Conservation (phyloP, 2,888 invertebrate species). For the Eupithecia subumbrata region DNA sequence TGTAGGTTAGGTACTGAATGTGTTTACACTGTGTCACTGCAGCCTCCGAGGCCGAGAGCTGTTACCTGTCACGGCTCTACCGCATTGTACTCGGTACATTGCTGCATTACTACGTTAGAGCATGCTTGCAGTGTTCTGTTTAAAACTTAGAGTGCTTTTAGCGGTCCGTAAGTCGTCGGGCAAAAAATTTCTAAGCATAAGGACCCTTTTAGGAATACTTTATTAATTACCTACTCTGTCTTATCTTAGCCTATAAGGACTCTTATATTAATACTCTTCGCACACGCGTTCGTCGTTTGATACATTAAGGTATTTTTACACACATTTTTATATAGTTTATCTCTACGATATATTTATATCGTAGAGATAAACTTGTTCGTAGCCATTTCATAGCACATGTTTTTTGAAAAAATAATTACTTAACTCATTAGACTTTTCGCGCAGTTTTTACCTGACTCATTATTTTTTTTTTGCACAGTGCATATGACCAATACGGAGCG, state of each 20-base stretch:
- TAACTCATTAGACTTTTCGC: not conserved
- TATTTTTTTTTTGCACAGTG: too few species aligned
- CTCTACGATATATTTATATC: too few species aligned
- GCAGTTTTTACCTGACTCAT: not conserved
- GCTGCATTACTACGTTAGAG: constrained; percentile 31
- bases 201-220: not conserved
- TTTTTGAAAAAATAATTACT: too few species aligned
- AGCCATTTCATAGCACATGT: not conserved
- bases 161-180: not conserved
- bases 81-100: constrained; percentile 43
- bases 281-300: too few species aligned
- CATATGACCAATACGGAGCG: too few species aligned
- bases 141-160: not conserved
- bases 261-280: too few species aligned
- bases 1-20: not conserved
- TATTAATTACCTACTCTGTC: too few species aligned
- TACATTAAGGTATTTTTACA: too few species aligned
- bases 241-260: too few species aligned
- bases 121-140: not conserved
- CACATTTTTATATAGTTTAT: too few species aligned
- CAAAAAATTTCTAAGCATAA: not conserved
- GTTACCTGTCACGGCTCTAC: constrained; percentile 11
- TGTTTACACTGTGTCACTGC: constrained; percentile 52
- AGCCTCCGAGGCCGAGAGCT: constrained; percentile 41
- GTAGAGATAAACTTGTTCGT: not conserved